These are phyloP conservation scores for Cliona cf. orientalis DNA, from an alignment of 37 sponge, comb jelly and placozoan species.

Conservation along the genomic window DNA sequence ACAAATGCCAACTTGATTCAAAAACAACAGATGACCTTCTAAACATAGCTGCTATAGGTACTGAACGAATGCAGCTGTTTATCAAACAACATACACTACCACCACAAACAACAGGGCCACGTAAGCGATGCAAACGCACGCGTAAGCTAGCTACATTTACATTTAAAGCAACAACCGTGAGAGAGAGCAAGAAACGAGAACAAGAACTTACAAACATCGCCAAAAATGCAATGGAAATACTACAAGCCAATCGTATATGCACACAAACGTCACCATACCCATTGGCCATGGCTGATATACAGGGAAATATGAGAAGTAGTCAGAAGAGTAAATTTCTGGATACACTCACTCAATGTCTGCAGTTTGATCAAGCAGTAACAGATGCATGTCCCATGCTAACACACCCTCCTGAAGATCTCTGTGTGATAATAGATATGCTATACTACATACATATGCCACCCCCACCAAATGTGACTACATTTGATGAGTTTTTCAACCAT, in stretches of 20 bases:
- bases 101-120: background rate
- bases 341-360: background rate
- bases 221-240: conserved; percentile 1
- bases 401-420: background rate
- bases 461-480: background rate
- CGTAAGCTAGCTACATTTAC: conserved; percentile 12
- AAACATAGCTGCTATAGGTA: background rate
- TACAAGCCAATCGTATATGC: background rate
- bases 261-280: conserved; percentile 7
- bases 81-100: background rate
- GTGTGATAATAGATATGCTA: conserved; percentile 3
- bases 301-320: conserved; percentile 6
- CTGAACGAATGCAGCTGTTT: background rate
- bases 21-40: background rate
- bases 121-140: background rate
- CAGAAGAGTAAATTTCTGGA: background rate
- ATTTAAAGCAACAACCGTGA: background rate
- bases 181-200: conserved; percentile 12
- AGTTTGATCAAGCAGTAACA: background rate
- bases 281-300: background rate
- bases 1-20: background rate
- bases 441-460: conserved; percentile 20
- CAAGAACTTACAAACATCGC: background rate
- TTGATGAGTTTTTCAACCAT: background rate
- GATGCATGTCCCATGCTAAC: background rate